These are phyloP conservation scores for Leuciscus idus DNA, from an alignment of 2,113 vertebrate species.

Conservation along the genomic window DNA sequence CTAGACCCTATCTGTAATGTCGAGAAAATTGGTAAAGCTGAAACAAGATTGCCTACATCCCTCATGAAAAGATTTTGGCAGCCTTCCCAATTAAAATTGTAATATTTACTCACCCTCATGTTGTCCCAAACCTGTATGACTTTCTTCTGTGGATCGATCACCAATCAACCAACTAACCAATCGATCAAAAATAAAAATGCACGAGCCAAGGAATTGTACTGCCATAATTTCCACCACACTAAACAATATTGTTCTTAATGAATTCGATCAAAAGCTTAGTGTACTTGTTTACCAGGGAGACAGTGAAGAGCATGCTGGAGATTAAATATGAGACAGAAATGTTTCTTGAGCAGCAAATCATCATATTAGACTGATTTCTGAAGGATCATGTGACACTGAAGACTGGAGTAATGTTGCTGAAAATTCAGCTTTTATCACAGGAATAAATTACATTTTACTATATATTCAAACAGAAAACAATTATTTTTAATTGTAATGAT, in stretches of 20 bases:
- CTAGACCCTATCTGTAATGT: neutral
- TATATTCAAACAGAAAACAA: too few species aligned
- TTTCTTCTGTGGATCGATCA: neutral
- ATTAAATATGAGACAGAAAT: neutral
- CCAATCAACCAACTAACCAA: too few species aligned
- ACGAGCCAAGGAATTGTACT: too few species aligned
- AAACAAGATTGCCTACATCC: neutral
- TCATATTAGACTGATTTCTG: too few species aligned
- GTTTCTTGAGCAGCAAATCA: too few species aligned
- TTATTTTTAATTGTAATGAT: too few species aligned
- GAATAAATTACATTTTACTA: too few species aligned
- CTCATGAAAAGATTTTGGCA: neutral
- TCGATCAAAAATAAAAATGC: too few species aligned
- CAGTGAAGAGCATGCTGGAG: neutral
- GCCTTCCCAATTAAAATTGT: neutral
- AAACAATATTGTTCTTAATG: neutral
- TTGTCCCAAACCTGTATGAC: neutral
- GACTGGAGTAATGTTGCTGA: too few species aligned
- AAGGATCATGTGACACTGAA: too few species aligned
- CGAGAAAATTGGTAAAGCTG: neutral
- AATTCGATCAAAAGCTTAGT: neutral
- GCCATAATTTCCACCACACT: neutral
- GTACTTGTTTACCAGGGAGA: neutral
- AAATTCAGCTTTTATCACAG: too few species aligned
- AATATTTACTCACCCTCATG: neutral